Percentiles rank a stretch among this genome's conserved stretches.
phyloP scores from a whole-genome alignment of 2,113 vertebrate genomes.

The Smithornis capensis region DNA sequence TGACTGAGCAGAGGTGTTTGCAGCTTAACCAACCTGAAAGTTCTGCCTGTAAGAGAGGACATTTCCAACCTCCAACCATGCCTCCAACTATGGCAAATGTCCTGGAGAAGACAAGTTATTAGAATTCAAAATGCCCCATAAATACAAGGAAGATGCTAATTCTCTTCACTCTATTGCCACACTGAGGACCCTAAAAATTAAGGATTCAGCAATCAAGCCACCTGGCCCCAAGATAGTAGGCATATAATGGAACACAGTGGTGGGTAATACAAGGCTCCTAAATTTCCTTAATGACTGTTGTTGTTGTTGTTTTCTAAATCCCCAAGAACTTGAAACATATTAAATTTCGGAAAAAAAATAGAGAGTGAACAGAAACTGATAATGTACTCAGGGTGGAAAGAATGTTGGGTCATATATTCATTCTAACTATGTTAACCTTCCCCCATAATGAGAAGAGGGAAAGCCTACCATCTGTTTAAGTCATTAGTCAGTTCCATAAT shows the following conservation, averaged over 20 bases:
- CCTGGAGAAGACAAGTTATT: neutral
- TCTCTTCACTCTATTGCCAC: neutral
- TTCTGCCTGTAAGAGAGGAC: neutral
- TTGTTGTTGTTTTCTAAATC: neutral
- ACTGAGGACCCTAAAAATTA: conserved; percentile 4
- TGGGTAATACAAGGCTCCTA: neutral
- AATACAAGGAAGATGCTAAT: neutral
- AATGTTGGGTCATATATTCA: conserved; percentile 45
- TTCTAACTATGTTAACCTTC: conserved; percentile 59
- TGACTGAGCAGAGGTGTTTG: neutral
- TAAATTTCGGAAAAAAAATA: neutral
- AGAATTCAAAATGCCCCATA: neutral
- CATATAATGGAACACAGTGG: neutral
- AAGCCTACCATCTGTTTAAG: conserved; percentile 61
- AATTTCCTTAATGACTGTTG: neutral
- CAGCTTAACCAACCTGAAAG: neutral
- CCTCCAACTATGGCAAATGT: neutral
- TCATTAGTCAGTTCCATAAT: conserved; percentile 62
- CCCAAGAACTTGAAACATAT: neutral
- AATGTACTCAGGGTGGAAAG: neutral
- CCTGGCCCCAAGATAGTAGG: neutral
- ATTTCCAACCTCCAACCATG: neutral
- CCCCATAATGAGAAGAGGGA: conserved; percentile 9
- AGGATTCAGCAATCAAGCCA: neutral
- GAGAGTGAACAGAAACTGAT: neutral